Base-by-base conservation (phyloP, 1,140 invertebrate genomes). In the Drosophila oshimai region DNA sequence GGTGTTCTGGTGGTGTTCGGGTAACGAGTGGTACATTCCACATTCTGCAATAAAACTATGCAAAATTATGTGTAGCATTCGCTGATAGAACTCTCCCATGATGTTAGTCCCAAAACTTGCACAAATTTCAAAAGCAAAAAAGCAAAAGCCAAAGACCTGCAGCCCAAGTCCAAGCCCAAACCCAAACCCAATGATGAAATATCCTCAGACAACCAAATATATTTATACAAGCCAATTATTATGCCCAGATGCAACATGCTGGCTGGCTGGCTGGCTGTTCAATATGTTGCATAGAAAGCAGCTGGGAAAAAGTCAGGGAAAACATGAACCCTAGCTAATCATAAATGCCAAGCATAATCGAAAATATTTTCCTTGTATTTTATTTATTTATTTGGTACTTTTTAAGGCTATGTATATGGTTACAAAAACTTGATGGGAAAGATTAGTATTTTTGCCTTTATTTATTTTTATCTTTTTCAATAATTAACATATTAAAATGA, bases 41-140 rank as follows among this genome's bases (percentile, higher is more conserved):
- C 42, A 36, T 72, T 87, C 41, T 61, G 61, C 62, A 86, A 86
- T 87, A 86, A 86, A 86, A 86, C 81, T 86, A 86, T 86, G 81
- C 81, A 86, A 86, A 86, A 76, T 86, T 86, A 86, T 86, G 80
- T 86, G 72, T 76, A 76, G 68, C 80, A 87, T 80, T 73, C 50
- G 39, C 28, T 55, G 17, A 22, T 57, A 74, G 46, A 70, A 47
- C 36, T 58, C 64, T 76, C 72, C 72, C 75, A 74, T 69, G 68
- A 67, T 58, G 37, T 46, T 47, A 50, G 54, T 34, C 49, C 46
- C 28, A 29, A 61, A 61, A 44, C 24, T 60, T 37, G 50, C 36
- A 49, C 46, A 60, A 42, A 60, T 31, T 49, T 71, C 18, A 13
- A 39, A 31, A 15, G 6, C 6, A 58, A 29, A 55, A n/a, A n/a